Base-by-base conservation (phyloP, 2,888 invertebrate species). In the Hypena proboscidalis region DNA sequence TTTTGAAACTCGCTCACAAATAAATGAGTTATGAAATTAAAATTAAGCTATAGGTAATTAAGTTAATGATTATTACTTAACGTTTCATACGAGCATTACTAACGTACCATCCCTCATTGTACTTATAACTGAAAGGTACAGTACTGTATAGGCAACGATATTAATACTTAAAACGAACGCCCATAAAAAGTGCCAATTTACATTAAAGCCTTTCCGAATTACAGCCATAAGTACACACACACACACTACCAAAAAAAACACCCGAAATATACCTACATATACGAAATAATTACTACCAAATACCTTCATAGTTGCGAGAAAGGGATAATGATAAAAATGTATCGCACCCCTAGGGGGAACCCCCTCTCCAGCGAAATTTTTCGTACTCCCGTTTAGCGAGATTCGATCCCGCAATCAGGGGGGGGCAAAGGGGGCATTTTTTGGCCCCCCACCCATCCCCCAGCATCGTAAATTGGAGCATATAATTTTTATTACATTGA, bases 401-500 rank as follows among this genome's bases (percentile, higher is more conserved):
- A 86, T 88, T 85, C 87, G 88, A 88, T 88, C 87, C 87, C 87
- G 85, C 87, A 87, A 87, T 87, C 86, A 84, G 84, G 83, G 84
- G 78, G 82, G 58, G 33, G 22, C 46, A 72, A 83, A 85, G 76
- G 83, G 80, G 48, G 75, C 76, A 84, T 87, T 89, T 83, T 78
- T 76, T 80, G 67, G 72, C 73, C 79, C 80, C 78, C 59, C 39
- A 44, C 47, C 58, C 67, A 46, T 61, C 71, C 70, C 70, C 70
- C 62, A 49, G 62, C 81, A 74, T 86, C 89, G 89, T 90, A 90
- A 90, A 90, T 90, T 90, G 90, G 88, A 88, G 90, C 90, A 90
- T 90, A 90, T 90, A 90, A 90, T 90, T 90, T 90, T 90, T 90
- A 90, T 90, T 90, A 89, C 90, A 76, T 72, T 73, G 77, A 80